Conservation (phyloP, 2,113 vertebrate species). For the Epinephelus lanceolatus region DNA sequence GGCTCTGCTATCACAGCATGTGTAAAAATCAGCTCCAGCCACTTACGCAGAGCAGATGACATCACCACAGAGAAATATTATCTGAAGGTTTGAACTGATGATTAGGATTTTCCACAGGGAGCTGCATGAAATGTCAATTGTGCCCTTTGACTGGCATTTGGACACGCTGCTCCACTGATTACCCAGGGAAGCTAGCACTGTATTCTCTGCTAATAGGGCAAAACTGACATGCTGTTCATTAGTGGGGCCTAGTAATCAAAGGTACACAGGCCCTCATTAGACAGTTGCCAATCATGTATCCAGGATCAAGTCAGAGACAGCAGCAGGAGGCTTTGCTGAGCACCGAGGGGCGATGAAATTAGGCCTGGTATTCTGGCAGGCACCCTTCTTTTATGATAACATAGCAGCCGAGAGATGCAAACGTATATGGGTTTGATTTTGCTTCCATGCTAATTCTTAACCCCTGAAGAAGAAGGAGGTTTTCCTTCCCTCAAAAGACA, state of each 20-base stretch:
- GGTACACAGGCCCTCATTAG: slow-evolving; percentile 68
- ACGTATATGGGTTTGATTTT: neutral
- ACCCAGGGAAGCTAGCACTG: slow-evolving; percentile 36
- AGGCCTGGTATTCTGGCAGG: slow-evolving; percentile 25
- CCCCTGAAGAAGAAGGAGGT: neutral
- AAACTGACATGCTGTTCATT: slow-evolving; percentile 73
- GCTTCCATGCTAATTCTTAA: neutral
- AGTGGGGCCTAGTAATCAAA: slow-evolving; percentile 68
- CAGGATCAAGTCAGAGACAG: slow-evolving; percentile 43
- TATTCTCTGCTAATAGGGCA: slow-evolving; percentile 60
- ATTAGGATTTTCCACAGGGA: slow-evolving; percentile 53
- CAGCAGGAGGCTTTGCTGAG: slow-evolving; percentile 48
- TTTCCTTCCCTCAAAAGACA: neutral
- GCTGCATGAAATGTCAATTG: slow-evolving; percentile 65
- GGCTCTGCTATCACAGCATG: slow-evolving; percentile 3
- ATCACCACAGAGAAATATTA: slow-evolving; percentile 39
- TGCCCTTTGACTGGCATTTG: slow-evolving; percentile 75
- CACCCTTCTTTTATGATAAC: neutral
- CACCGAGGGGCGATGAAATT: slow-evolving; percentile 23
- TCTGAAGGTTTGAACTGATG: slow-evolving; percentile 35
- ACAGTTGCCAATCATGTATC: slow-evolving; percentile 65
- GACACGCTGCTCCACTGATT: slow-evolving; percentile 61
- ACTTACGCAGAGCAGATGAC: slow-evolving; percentile 28
- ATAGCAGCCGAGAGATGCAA: neutral
- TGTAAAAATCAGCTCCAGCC: slow-evolving; percentile 4